A percentile compares a stretch with the other conserved stretches of the same genome.
Evolutionary conservation across 2,888 invertebrate genomes (phyloP).

Genomic region (Himalopsyche anomala): DNA sequence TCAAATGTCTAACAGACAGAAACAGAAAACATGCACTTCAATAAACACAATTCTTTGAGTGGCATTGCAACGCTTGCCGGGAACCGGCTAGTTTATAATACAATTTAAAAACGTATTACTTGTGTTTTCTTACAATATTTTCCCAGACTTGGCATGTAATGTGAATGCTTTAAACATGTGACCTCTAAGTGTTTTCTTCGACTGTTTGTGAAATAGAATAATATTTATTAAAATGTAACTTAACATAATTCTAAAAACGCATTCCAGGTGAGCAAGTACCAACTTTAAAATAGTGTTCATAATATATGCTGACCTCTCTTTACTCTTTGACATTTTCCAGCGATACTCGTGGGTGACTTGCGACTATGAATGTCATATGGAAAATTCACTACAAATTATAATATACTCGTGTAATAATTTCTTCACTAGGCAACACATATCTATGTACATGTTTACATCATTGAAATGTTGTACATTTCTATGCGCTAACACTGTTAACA

Average conservation of each 20-base stretch:
- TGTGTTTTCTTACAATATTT: background rate
- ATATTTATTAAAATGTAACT: background rate
- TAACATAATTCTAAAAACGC: background rate
- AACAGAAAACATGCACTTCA: no score
- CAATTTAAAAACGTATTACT: background rate
- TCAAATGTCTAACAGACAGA: no score
- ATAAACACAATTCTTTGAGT: no score
- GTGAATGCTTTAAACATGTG: background rate
- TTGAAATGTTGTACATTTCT: no score
- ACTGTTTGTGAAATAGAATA: background rate
- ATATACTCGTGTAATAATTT: background rate
- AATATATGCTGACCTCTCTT: background rate
- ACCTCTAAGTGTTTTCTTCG: background rate
- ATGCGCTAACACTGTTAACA: no score
- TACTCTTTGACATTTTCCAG: background rate
- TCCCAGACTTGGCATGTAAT: conserved; percentile 4
- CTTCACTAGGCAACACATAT: background rate
- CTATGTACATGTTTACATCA: no score
- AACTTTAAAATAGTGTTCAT: background rate
- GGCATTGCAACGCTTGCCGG: no score
- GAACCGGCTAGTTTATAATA: no score
- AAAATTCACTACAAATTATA: background rate
- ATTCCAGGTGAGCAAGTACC: background rate
- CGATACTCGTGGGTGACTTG: background rate
- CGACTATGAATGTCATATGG: background rate